Evolutionary conservation across 1,140 invertebrate species (phyloP), one percentile per base, ranked within the genome.

Genomic region (Tetramorium simillimum): DNA sequence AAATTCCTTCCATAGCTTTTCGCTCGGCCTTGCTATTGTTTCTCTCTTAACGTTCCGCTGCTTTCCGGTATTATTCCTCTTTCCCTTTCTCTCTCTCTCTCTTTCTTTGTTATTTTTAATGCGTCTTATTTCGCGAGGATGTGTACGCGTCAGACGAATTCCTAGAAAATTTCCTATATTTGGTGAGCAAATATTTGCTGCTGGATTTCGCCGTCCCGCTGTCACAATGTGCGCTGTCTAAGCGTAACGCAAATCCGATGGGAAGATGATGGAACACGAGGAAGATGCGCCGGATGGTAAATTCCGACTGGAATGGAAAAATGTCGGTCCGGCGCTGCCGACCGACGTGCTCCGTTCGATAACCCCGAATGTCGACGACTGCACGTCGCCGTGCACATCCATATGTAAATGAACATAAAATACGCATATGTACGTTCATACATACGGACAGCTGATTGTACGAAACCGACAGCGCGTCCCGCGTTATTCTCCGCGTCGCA

Each of bases 261-360:
- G 72, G 76, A 86, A 82, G 88, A 86, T 53, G 75, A 58, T 85
- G 70, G 87, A 53, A 67, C 73, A 21, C 67, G 16, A 24, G 70
- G 49, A 86, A 89, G 88, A 90, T 77, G n/a, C 78, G 63, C 46
- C 86, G 73, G 40, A 53, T 63, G 77, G 69, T 85, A 85, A 87
- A 90, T 90, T 90, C 76, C 88, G 56, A 69, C 28, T 28, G 85
- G 56, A 89, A 89, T 90, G 80, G 88, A 90, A 90, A 90, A 90
- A 90, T 76, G 88, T 90, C 85, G 69, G 86, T 81, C 77, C 78
- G 33, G 46, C 33, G 33, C 21, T 58, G 10, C 51, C 82, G 58
- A 33, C 16, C 88, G 65, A 62, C 53, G 51, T 24, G 16, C 46
- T 51, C 9, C 78, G 89, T 85, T 90, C 89, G 89, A 89, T 90